Evolutionary conservation across 2,888 invertebrate genomes (phyloP).

Genomic region (Hydrotaea diabolus): DNA sequence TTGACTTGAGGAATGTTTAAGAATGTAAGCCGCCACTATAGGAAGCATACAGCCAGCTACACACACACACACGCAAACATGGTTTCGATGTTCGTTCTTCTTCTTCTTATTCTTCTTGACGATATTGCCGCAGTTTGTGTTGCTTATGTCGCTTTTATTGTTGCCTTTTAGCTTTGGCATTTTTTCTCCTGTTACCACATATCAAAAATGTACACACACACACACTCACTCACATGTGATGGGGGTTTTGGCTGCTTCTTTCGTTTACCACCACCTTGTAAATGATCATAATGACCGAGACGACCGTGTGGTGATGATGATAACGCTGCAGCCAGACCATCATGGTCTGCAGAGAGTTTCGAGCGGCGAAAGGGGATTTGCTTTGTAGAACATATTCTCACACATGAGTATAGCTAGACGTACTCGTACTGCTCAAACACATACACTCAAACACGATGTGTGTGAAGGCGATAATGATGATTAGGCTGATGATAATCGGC

Average conservation of each 20-base stretch:
- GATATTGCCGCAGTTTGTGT: constrained; percentile 44
- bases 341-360: not conserved
- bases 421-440: not conserved
- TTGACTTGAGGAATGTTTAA: constrained; percentile 66
- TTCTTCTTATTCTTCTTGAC: constrained; percentile 18
- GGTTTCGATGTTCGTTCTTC: constrained; percentile 6
- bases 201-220: constrained; percentile 33
- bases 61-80: constrained; percentile 5
- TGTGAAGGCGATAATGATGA: not conserved
- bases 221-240: constrained; percentile 18
- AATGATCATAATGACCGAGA: constrained; percentile 49
- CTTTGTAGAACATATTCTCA: not conserved
- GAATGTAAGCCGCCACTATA: constrained; percentile 64
- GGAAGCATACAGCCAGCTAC: constrained; percentile 32
- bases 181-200: constrained; percentile 41
- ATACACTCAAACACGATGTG: not conserved
- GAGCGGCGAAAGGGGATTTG: not conserved
- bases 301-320: constrained; percentile 21
- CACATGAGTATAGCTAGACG: not conserved
- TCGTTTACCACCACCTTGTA: constrained; percentile 23
- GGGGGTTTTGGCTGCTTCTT: not conserved
- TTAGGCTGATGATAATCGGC: constrained; percentile 4
- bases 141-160: constrained; percentile 18
- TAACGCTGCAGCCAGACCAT: not conserved
- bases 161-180: constrained; percentile 50